phyloP scores from a whole-genome alignment of 2,888 invertebrate species.

The Leucoptera coffeella region DNA sequence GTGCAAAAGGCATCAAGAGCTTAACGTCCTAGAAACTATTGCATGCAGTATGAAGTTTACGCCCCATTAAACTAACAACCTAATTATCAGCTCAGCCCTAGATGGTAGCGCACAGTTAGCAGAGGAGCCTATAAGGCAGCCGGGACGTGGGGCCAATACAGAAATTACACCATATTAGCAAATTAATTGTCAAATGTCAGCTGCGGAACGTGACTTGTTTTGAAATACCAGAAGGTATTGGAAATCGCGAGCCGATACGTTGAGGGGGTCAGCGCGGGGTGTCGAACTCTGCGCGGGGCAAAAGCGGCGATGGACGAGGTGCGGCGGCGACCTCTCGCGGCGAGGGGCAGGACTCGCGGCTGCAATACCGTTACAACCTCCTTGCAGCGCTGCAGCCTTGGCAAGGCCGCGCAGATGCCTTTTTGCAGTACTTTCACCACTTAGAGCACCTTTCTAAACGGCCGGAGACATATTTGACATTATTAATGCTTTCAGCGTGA shows the following conservation, averaged over 20 bases:
- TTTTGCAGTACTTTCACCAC: conserved; percentile 52
- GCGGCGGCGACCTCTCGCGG: too few species aligned
- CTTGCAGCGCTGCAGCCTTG: conserved; percentile 48
- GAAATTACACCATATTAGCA: conserved; percentile 19
- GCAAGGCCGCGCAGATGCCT: conserved; percentile 49
- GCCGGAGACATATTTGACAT: conserved; percentile 12
- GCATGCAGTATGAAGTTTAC: conserved; percentile 1
- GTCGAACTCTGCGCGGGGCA: too few species aligned
- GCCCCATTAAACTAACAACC: background rate
- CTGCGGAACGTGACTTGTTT: conserved; percentile 23
- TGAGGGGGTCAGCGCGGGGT: background rate
- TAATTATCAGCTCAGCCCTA: conserved; percentile 7
- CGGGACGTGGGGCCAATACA: conserved; percentile 28
- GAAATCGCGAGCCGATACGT: too few species aligned
- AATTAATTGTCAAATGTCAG: conserved; percentile 24
- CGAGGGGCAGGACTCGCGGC: too few species aligned
- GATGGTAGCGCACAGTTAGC: conserved; percentile 24
- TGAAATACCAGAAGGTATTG: conserved; percentile 8
- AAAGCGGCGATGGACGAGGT: too few species aligned
- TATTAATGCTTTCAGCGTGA: background rate
- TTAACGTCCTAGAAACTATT: too few species aligned
- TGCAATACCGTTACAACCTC: conserved; percentile 51
- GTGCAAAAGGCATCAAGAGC: too few species aligned
- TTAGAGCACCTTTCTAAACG: conserved; percentile 36
- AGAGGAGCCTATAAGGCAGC: conserved; percentile 15